These are phyloP conservation scores for Drosophila punjabiensis DNA, from an alignment of 1,140 invertebrate genomes.

Conservation along the genomic window DNA sequence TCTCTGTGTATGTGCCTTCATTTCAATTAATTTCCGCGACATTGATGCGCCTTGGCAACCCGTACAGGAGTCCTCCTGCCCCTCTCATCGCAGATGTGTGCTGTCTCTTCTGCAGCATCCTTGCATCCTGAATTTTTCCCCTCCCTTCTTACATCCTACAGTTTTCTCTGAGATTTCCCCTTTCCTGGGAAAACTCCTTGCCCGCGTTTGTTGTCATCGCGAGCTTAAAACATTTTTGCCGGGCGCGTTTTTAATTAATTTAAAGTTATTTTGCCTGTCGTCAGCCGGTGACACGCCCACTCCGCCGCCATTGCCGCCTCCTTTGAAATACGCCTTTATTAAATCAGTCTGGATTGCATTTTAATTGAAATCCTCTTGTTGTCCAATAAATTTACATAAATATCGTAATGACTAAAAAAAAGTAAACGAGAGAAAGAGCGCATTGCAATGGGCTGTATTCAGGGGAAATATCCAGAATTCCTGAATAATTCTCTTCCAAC, in stretches of 20 bases:
- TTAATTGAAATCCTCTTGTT: constrained; percentile 70
- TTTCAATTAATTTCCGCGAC: constrained; percentile 83
- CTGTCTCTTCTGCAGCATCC: constrained; percentile 22
- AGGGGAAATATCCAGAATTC: constrained; percentile 13
- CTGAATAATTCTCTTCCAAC: not conserved
- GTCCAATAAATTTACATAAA: constrained; percentile 73
- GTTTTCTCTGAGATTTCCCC: constrained; percentile 3
- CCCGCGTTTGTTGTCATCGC: constrained; percentile 67
- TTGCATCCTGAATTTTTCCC: constrained; percentile 1
- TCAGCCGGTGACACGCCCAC: constrained; percentile 33
- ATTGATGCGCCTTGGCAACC: constrained; percentile 70
- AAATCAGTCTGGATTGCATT: constrained; percentile 71
- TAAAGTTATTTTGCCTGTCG: constrained; percentile 81
- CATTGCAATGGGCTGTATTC: not conserved
- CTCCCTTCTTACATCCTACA: too few relatives aligned
- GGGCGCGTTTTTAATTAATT: constrained; percentile 82
- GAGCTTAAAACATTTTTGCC: constrained; percentile 77
- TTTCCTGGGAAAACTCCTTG: not conserved
- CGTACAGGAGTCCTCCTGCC: constrained; percentile 29
- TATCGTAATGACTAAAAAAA: constrained; percentile 34
- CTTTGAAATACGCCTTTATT: constrained; percentile 56
- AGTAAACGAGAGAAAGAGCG: not conserved
- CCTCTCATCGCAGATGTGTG: constrained; percentile 32
- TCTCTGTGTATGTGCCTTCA: constrained; percentile 48
- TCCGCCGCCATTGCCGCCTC: not conserved